Evolutionary conservation across 2,113 vertebrate species (phyloP).

Genomic region (Spilogale gracilis): DNA sequence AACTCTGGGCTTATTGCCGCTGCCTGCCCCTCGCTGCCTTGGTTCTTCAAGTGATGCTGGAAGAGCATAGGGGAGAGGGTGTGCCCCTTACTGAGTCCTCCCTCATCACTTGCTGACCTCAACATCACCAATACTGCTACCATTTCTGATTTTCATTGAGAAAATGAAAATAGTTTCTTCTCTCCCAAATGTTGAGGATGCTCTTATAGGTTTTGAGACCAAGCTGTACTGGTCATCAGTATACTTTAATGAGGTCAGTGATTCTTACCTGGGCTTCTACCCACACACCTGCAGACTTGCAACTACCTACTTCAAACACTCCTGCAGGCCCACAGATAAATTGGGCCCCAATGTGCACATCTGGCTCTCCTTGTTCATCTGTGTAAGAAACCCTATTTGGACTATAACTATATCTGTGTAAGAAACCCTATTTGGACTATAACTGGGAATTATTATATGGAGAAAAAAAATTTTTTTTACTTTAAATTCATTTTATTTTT

Average conservation of each 20-base stretch:
- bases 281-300: background rate
- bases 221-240: background rate
- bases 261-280: background rate
- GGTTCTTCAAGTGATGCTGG: background rate
- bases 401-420: background rate
- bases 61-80: background rate
- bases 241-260: background rate
- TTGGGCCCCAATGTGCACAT: background rate
- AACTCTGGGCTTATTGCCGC: background rate
- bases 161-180: background rate
- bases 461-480: too few species aligned
- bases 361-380: background rate
- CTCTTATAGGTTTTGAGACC: background rate
- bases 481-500: too few species aligned
- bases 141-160: background rate
- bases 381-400: background rate
- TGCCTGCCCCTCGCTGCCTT: background rate
- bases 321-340: background rate
- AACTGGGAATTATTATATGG: too few species aligned
- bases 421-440: too few species aligned
- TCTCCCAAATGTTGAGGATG: background rate
- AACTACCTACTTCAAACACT: background rate
- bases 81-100: too few species aligned
- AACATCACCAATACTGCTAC: background rate
- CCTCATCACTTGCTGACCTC: background rate